A percentile compares a stretch with the other conserved stretches of the same genome.
These are phyloP conservation scores for Anableps anableps DNA, from an alignment of 2,797 vertebrate species.

Conservation along the genomic window DNA sequence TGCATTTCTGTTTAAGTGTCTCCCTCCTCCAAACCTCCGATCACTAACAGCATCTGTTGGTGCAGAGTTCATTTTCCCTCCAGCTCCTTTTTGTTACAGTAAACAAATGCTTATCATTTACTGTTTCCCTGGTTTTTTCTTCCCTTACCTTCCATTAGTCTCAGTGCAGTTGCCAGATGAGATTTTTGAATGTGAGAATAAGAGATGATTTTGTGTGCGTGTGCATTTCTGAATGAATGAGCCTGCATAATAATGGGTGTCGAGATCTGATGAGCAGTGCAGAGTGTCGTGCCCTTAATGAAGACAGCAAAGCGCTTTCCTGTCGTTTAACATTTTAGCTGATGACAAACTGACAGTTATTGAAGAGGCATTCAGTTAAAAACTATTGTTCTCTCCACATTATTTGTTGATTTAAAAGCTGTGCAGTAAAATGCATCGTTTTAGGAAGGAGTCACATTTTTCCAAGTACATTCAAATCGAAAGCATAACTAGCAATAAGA, in stretches of 20 bases:
- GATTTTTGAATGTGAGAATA: conserved; percentile 66
- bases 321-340: conserved; percentile 48
- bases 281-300: conserved; percentile 34
- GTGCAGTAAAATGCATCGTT: conserved; percentile 21
- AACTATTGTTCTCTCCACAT: conserved; percentile 27
- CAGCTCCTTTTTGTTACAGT: conserved; percentile 67
- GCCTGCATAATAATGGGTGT: conserved; percentile 29
- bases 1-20: conserved; percentile 72
- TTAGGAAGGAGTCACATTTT: conserved; percentile 22
- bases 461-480: conserved; percentile 31
- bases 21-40: conserved; percentile 59
- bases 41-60: conserved; percentile 63
- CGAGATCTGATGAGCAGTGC: conserved; percentile 36
- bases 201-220: conserved; percentile 19
- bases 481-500: not conserved
- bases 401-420: conserved; percentile 28
- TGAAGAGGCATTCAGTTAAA: conserved; percentile 33
- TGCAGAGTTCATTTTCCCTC: conserved; percentile 58
- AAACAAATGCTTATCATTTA: conserved; percentile 73
- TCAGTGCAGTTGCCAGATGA: conserved; percentile 77
- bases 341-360: conserved; percentile 21
- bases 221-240: conserved; percentile 27
- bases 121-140: conserved; percentile 42
- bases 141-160: conserved; percentile 50
- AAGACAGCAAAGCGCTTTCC: conserved; percentile 35